These are phyloP conservation scores for Brachyhypopomus gauderio DNA, from an alignment of 2,113 vertebrate species.

Conservation along the genomic window DNA sequence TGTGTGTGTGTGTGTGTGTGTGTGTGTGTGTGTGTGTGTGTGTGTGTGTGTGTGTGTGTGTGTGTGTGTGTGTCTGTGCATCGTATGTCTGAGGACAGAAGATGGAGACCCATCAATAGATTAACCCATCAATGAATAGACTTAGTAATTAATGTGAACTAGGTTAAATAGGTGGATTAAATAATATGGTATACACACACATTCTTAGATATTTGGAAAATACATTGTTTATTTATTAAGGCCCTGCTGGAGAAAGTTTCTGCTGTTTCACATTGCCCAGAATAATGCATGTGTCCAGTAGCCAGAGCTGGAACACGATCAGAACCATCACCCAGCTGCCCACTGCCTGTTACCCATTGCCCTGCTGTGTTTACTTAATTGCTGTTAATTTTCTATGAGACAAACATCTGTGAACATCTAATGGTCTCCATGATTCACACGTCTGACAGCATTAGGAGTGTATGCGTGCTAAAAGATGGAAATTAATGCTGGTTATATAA, in stretches of 20 bases:
- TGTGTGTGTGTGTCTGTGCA: conserved; percentile 23
- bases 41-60: background rate
- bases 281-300: background rate
- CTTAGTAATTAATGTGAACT: no score
- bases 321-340: no score
- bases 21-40: conserved; percentile 9
- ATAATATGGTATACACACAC: no score
- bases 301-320: background rate
- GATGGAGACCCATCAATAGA: no score
- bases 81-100: background rate
- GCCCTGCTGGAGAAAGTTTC: background rate
- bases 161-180: no score
- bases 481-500: background rate
- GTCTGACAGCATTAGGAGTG: background rate
- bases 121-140: no score
- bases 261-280: background rate
- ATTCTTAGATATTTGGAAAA: no score
- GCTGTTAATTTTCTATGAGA: background rate
- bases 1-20: background rate
- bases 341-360: no score
- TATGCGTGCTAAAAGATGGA: background rate
- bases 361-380: background rate
- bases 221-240: background rate
- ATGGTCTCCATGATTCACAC: background rate
- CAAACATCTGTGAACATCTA: background rate